A percentile compares a stretch with the other conserved stretches of the same genome.
phyloP scores from a whole-genome alignment of 2,888 invertebrate species.

The Calliopum simillimum region DNA sequence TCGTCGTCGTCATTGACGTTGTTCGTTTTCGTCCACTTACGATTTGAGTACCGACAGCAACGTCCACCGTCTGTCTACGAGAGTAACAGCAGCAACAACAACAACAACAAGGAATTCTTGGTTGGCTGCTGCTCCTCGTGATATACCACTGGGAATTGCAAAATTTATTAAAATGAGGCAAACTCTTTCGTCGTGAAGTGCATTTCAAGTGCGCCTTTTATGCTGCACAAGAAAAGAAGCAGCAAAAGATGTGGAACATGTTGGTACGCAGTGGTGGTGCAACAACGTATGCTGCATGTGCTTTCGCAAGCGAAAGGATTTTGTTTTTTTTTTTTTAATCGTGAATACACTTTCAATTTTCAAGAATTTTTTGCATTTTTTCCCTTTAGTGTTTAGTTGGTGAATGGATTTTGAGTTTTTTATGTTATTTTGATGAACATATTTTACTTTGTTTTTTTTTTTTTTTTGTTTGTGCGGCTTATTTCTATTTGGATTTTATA shows the following conservation, averaged over 20 bases:
- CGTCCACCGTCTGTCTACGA: not conserved
- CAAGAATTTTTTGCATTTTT: slow-evolving; percentile 4
- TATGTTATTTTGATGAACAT: not conserved
- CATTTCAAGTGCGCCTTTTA: slow-evolving; percentile 29
- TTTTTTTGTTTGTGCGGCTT: no score
- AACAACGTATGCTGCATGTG: not conserved
- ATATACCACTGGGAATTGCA: slow-evolving; percentile 18
- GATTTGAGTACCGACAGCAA: slow-evolving; percentile 21
- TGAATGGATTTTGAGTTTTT: not conserved
- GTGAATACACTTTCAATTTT: slow-evolving; percentile 30
- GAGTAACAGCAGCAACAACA: slow-evolving; percentile 7
- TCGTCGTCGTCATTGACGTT: slow-evolving; percentile 4
- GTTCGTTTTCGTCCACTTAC: slow-evolving; percentile 30
- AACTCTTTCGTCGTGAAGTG: slow-evolving; percentile 17
- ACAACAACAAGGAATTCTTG: slow-evolving; percentile 5
- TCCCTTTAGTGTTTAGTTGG: not conserved
- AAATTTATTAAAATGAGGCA: slow-evolving; percentile 37
- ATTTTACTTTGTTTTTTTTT: slow-evolving; percentile 3
- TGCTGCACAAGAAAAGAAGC: not conserved
- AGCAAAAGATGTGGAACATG: slow-evolving; percentile 26
- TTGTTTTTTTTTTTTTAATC: slow-evolving; percentile 9
- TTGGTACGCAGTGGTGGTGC: slow-evolving; percentile 8
- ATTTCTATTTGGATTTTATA: slow-evolving; percentile 1
- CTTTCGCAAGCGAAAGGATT: not conserved
- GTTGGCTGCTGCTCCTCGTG: not conserved